phyloP scores from a whole-genome alignment of 2,113 vertebrate species.

The Bubo scandiacus region DNA sequence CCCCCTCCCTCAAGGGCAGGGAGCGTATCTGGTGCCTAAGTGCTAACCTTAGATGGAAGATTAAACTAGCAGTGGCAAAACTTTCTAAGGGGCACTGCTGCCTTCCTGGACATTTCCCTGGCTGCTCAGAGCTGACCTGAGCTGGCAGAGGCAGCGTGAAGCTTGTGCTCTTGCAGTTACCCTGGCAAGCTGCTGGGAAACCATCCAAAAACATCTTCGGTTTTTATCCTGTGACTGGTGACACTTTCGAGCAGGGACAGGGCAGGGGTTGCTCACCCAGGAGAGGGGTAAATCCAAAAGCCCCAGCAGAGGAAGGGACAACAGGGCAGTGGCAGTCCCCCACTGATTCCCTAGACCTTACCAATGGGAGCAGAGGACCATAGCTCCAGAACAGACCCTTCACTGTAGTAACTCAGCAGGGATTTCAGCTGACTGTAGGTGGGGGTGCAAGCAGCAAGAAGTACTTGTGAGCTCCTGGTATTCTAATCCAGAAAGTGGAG shows the following conservation, averaged over 20 bases:
- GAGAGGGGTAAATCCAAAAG: not conserved
- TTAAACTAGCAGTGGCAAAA: not conserved
- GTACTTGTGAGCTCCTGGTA: not conserved
- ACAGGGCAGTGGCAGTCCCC: not conserved
- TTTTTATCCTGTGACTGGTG: not conserved
- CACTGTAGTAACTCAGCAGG: not conserved
- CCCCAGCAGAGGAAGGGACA: not conserved
- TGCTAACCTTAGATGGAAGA: not conserved
- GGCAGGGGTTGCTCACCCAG: not conserved
- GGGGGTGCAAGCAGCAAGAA: not conserved
- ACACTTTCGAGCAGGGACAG: not conserved
- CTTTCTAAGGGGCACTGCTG: rapidly evolving
- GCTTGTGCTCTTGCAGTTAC: not conserved
- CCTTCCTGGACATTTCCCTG: not conserved
- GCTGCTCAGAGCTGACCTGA: not conserved
- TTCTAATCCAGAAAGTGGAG: not conserved
- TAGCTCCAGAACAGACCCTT: rapidly evolving
- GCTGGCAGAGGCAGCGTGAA: not conserved
- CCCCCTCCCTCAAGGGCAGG: not conserved
- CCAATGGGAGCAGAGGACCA: not conserved
- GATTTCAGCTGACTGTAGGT: not conserved
- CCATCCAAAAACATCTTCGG: not conserved
- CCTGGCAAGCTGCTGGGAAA: not conserved
- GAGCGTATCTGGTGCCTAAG: not conserved
- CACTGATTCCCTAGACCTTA: not conserved